Conservation (phyloP, 2,113 vertebrate genomes). For the Narcine bancroftii region DNA sequence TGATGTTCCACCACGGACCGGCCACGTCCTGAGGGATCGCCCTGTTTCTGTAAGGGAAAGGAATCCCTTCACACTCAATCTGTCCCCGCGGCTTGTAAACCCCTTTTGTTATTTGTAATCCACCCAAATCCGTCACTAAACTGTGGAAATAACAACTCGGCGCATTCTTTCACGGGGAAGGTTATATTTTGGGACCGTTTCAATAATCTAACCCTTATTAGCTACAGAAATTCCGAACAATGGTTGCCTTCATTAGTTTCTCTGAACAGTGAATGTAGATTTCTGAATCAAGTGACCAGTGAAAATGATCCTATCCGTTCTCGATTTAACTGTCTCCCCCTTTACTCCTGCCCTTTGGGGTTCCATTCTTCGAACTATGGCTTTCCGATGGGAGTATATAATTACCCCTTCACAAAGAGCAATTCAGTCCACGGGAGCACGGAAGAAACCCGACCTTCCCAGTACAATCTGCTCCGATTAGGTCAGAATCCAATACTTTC, state of each 20-base stretch:
- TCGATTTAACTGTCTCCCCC: neutral
- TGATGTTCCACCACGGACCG: neutral
- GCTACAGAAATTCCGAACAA: neutral
- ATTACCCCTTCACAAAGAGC: slow-evolving; percentile 83
- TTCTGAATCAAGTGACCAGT: neutral
- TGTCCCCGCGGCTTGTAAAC: neutral
- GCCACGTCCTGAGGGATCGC: no score
- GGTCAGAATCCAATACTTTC: slow-evolving; percentile 34
- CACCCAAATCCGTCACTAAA: neutral
- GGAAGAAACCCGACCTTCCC: slow-evolving; percentile 76
- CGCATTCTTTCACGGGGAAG: neutral
- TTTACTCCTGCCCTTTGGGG: slow-evolving; percentile 50
- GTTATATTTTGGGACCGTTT: neutral
- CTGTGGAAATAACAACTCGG: neutral
- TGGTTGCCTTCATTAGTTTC: neutral
- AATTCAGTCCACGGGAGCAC: slow-evolving; percentile 71
- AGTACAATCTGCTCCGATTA: slow-evolving; percentile 76
- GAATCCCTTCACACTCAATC: neutral
- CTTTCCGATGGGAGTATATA: slow-evolving; percentile 68
- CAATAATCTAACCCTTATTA: neutral
- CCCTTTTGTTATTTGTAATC: neutral
- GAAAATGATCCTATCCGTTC: slow-evolving; percentile 1
- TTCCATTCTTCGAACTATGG: slow-evolving; percentile 59
- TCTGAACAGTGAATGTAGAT: neutral
- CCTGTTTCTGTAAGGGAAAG: neutral